phyloP scores from a whole-genome alignment of 2,888 invertebrate species.

The Cheilosia soror region DNA sequence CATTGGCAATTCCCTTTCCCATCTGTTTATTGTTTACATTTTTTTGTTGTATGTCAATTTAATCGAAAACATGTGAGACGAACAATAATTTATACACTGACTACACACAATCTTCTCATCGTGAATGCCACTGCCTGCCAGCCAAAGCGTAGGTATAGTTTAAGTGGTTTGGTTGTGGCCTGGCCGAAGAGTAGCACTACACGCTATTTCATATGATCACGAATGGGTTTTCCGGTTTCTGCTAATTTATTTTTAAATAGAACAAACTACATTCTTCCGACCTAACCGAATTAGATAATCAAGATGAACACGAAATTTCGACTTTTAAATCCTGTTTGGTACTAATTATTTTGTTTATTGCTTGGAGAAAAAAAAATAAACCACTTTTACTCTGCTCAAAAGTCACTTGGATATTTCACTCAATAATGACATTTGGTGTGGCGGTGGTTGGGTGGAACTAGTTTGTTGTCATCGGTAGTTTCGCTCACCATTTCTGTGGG shows the following conservation, averaged over 20 bases:
- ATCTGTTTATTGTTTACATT: slow-evolving; percentile 56
- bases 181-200: no score
- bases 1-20: not conserved
- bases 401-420: not conserved
- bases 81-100: not conserved
- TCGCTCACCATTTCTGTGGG: not conserved
- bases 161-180: no score
- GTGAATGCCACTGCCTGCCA: not conserved
- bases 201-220: no score
- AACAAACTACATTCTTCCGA: slow-evolving; percentile 6
- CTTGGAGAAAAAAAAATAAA: not conserved
- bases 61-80: not conserved
- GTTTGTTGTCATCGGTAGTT: not conserved
- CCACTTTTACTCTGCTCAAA: not conserved
- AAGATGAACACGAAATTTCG: not conserved
- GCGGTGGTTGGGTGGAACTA: not conserved
- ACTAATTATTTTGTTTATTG: slow-evolving; percentile 15
- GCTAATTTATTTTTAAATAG: slow-evolving; percentile 33
- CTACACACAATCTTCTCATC: not conserved
- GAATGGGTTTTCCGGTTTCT: no score
- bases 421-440: slow-evolving; percentile 15
- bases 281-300: slow-evolving; percentile 25
- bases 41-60: slow-evolving; percentile 10
- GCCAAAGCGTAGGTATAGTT: no score
- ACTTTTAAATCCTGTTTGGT: not conserved